A percentile compares a stretch with the other conserved stretches of the same genome.
phyloP scores from a whole-genome alignment of 2,888 invertebrate species.

The Phortica magna region DNA sequence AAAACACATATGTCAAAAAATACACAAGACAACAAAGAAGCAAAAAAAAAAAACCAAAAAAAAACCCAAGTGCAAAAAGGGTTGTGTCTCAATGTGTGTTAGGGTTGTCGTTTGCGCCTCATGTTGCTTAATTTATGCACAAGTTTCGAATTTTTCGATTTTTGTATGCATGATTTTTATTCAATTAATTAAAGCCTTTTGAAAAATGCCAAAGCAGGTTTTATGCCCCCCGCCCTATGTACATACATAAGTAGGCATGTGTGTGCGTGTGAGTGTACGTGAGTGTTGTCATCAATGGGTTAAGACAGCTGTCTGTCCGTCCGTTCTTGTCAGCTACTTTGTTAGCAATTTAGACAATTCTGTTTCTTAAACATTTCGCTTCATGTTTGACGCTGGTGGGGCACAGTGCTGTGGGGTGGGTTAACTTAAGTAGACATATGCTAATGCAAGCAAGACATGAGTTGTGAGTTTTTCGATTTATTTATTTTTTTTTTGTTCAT shows the following conservation, averaged over 20 bases:
- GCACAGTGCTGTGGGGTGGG: background rate
- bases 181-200: constrained; percentile 56
- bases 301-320: background rate
- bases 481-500: background rate
- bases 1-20: background rate
- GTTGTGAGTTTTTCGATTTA: no score
- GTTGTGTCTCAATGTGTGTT: background rate
- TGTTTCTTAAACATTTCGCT: background rate
- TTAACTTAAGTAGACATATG: background rate
- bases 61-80: background rate
- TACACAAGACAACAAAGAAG: background rate
- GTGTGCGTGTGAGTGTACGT: background rate
- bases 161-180: constrained; percentile 45
- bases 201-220: constrained; percentile 50
- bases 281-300: constrained; percentile 7
- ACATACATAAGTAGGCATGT: background rate
- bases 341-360: background rate
- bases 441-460: background rate
- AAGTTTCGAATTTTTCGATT: background rate
- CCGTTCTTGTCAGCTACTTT: background rate
- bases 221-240: background rate
- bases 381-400: background rate
- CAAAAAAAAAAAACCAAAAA: background rate
- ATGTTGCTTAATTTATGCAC: background rate
- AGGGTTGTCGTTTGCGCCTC: background rate